These are phyloP conservation scores for Urosaurus nigricauda DNA, from an alignment of 2,797 vertebrate species.

Conservation along the genomic window DNA sequence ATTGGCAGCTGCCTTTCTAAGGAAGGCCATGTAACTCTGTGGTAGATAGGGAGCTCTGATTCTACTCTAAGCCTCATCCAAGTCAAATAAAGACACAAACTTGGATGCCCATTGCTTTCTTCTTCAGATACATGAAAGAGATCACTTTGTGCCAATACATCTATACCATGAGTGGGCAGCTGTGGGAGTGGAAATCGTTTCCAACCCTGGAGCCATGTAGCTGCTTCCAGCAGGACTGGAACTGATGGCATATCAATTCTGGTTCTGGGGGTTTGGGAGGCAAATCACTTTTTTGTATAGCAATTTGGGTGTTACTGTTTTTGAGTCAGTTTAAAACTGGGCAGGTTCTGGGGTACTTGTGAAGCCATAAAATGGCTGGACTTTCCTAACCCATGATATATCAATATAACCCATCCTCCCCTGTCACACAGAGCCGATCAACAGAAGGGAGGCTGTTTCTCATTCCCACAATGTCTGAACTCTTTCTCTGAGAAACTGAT, in stretches of 20 bases:
- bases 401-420: neutral
- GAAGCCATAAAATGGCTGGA: too few relatives aligned
- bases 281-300: too few relatives aligned
- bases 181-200: too few relatives aligned
- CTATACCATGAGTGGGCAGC: too few relatives aligned
- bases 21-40: neutral
- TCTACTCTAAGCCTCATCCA: neutral
- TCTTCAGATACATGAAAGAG: neutral
- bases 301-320: too few relatives aligned
- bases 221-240: too few relatives aligned
- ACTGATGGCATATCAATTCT: too few relatives aligned
- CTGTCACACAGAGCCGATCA: neutral
- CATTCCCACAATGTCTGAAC: neutral
- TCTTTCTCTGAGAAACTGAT: slow-evolving; percentile 12
- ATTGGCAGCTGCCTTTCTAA: neutral
- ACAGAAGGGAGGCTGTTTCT: neutral
- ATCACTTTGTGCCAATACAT: neutral
- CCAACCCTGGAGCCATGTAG: too few relatives aligned
- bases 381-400: too few relatives aligned
- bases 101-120: neutral
- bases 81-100: neutral
- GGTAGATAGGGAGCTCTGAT: neutral
- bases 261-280: too few relatives aligned
- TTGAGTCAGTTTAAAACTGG: too few relatives aligned
- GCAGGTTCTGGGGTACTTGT: too few relatives aligned